Conservation (phyloP, 1,140 invertebrate species). For the Druon quercuslanigerum region DNA sequence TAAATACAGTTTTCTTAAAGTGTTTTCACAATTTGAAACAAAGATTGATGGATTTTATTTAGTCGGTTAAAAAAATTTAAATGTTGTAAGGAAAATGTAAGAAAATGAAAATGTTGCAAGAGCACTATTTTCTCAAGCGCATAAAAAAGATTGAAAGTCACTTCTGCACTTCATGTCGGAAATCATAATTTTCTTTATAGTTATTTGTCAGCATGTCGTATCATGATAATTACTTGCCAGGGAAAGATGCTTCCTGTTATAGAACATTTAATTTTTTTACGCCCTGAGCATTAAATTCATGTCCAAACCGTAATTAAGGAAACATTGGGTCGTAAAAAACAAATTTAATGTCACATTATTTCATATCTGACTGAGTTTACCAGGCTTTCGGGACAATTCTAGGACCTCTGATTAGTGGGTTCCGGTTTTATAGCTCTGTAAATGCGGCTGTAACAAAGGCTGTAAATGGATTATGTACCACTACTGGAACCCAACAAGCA, state of each 20-base stretch:
- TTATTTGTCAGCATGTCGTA: too few relatives aligned
- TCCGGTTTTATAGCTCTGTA: slow-evolving; percentile 22
- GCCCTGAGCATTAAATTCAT: not conserved
- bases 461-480: not conserved
- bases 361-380: slow-evolving; percentile 7
- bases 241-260: not conserved
- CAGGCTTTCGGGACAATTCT: not conserved
- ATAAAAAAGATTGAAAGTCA: too few relatives aligned
- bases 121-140: too few relatives aligned
- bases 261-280: not conserved
- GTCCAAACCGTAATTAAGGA: not conserved
- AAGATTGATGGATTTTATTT: too few relatives aligned
- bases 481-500: not conserved
- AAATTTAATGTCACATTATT: slow-evolving; percentile 30
- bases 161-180: too few relatives aligned
- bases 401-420: slow-evolving; percentile 1
- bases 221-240: not conserved
- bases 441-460: slow-evolving; percentile 11
- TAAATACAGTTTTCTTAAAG: too few relatives aligned
- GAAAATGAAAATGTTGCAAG: too few relatives aligned
- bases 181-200: too few relatives aligned
- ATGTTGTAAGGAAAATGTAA: too few relatives aligned
- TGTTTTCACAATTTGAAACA: too few relatives aligned
- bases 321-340: slow-evolving; percentile 14
- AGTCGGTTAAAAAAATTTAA: too few relatives aligned